These are phyloP conservation scores for Ichneumoninae sp. DNA, from an alignment of 2,888 invertebrate species.

Conservation along the genomic window DNA sequence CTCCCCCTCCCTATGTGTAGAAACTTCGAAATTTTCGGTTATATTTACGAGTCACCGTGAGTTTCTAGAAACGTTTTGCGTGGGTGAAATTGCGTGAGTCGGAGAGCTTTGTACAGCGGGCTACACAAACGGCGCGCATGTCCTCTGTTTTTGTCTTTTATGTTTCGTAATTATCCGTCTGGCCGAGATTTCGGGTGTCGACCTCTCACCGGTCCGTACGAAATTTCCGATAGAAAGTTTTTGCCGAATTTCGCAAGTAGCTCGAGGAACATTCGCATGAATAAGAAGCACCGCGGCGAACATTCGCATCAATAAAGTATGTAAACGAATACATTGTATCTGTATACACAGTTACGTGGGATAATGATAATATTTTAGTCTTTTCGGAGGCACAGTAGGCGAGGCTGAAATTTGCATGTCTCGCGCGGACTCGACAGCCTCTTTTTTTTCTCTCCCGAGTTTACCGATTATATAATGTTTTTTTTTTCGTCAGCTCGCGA, in stretches of 20 bases:
- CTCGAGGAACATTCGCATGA: background rate
- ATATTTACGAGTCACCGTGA: background rate
- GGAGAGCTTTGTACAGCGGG: background rate
- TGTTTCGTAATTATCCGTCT: slow-evolving; percentile 42
- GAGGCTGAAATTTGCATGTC: slow-evolving; percentile 30
- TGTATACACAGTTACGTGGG: background rate
- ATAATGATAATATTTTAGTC: slow-evolving; percentile 11
- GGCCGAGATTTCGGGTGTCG: slow-evolving; percentile 50
- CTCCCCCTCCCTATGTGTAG: background rate
- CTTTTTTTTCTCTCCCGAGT: background rate
- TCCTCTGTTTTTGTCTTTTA: slow-evolving; percentile 5
- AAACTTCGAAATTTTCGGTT: background rate
- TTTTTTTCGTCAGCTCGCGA: too few relatives aligned
- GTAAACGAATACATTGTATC: slow-evolving; percentile 2
- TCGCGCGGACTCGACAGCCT: background rate
- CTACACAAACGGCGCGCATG: background rate
- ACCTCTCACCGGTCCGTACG: slow-evolving; percentile 21
- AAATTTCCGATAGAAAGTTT: slow-evolving; percentile 43
- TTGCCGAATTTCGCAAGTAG: slow-evolving; percentile 35
- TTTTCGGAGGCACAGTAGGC: background rate
- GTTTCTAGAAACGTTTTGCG: slow-evolving; percentile 24
- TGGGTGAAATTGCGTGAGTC: slow-evolving; percentile 9
- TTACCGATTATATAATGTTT: background rate
- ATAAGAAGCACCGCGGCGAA: background rate
- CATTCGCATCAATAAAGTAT: slow-evolving; percentile 7